These are phyloP conservation scores for Spinus pinus DNA, from an alignment of 2,797 vertebrate genomes.

Conservation along the genomic window DNA sequence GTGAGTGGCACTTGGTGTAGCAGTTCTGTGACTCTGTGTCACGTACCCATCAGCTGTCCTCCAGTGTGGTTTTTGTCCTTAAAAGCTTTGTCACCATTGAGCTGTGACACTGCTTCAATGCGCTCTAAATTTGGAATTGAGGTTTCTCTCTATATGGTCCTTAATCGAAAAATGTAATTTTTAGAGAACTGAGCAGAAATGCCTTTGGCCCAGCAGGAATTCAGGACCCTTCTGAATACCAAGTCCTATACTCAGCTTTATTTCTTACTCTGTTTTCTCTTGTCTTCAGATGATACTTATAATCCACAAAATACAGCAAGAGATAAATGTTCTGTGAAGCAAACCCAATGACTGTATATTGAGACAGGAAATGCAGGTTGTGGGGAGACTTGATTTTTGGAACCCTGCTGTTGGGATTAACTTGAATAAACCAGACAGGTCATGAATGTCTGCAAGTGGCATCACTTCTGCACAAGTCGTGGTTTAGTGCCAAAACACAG, in stretches of 20 bases:
- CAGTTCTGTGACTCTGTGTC: background rate
- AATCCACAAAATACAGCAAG: background rate
- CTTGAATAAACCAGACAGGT: background rate
- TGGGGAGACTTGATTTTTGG: background rate
- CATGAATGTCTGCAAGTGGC: background rate
- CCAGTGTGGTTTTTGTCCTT: background rate
- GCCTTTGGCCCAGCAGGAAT: background rate
- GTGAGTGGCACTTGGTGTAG: fast-evolving
- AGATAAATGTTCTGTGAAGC: background rate
- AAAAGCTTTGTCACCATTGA: background rate
- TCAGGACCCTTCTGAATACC: background rate
- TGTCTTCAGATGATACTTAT: background rate
- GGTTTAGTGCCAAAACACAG: background rate
- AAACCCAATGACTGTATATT: background rate
- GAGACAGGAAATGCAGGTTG: background rate
- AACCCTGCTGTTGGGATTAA: background rate
- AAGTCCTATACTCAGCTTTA: background rate
- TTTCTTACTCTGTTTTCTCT: background rate
- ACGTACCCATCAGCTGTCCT: background rate
- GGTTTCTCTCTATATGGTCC: conserved; percentile 2
- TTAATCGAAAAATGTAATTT: conserved; percentile 10
- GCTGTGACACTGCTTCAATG: background rate
- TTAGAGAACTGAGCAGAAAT: background rate
- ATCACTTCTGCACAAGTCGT: background rate
- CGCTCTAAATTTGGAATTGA: conserved; percentile 21